Base-by-base conservation (phyloP, 2,797 vertebrate species). In the Somateria mollissima region DNA sequence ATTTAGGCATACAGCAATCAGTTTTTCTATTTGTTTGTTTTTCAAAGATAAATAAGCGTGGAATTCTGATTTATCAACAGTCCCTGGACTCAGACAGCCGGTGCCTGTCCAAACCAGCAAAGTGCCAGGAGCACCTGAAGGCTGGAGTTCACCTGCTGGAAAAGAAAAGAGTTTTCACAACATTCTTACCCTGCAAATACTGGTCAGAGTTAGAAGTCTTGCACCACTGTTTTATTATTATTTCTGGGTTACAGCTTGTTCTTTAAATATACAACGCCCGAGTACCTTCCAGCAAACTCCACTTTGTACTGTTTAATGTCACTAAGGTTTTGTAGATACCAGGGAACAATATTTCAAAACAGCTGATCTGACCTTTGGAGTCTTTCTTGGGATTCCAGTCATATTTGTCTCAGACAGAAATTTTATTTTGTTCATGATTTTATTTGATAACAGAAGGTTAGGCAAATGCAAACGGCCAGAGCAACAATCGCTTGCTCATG, bases 381-480 rank as follows among this genome's bases (percentile, higher is more conserved):
- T 65, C 72, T 83, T 96, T 62, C 95, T 89, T 62, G 94, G 89
- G 88, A 96, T 91, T 90, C 76, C 60, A 92, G 62, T 79, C 54
- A 22, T 92, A 94, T 94, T 95, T 95, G 51, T 80, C 79, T 92
- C 87, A 72, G 71, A 34, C 19, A 88, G 61, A 83, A 89, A 88
- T 61, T 76, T 32, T 75, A 67, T 91, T 96, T 95, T 93, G 67
- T 78, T 93, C 89, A 22, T 51, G 53, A 61, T 96, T 95, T 93
- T 93, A 71, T 95, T 94, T 89, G 91, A 95, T 94, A 86, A 94
- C 15, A 34, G 87, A 90, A 92, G 88, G 95, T 93, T 86, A 90
- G 60, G 71, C 87, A 92, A 95, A 95, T 32, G 80, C 66, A 93
- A 97, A 95, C 93, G 96, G 75, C 34, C 41, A n/a, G 82, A 87